Evolutionary conservation across 2,888 invertebrate species (phyloP).

Genomic region (Synanthedon andrenaeformis): DNA sequence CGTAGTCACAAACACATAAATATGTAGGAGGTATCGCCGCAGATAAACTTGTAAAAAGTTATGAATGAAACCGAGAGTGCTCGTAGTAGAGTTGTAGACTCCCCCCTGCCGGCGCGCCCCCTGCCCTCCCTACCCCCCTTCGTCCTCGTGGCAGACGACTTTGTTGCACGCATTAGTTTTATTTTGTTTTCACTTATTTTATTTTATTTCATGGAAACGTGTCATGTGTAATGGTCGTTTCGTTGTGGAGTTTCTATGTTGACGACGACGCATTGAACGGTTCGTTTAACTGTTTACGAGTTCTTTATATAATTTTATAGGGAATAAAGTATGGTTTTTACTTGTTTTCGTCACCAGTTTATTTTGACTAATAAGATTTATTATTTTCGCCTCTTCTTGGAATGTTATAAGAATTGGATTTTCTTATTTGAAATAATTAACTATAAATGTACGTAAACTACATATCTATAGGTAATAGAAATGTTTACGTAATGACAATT

Average conservation of each 20-base stretch:
- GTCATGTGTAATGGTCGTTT: conserved; percentile 10
- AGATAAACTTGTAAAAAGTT: conserved; percentile 72
- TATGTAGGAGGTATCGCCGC: conserved; percentile 65
- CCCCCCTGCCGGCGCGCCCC: conserved; percentile 15
- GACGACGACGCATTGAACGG: not conserved
- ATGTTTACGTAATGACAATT: too few species aligned
- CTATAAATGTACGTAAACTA: not conserved
- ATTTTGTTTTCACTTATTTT: conserved; percentile 58
- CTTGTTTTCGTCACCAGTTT: not conserved
- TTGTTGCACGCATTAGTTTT: conserved; percentile 65
- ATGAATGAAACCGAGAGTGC: conserved; percentile 71
- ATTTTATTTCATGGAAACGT: conserved; percentile 37
- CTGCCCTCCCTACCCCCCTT: conserved; percentile 17
- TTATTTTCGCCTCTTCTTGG: not conserved
- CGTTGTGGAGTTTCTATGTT: not conserved
- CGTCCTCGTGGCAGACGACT: conserved; percentile 31
- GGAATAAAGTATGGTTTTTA: not conserved
- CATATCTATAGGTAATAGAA: too few species aligned
- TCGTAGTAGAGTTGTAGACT: conserved; percentile 64
- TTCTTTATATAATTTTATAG: not conserved
- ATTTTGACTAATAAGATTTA: not conserved
- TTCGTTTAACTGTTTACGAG: not conserved
- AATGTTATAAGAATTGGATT: not conserved
- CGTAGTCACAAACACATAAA: conserved; percentile 64
- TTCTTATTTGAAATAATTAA: not conserved